These are phyloP conservation scores for Symphodus melops DNA, from an alignment of 2,113 vertebrate genomes.

Conservation along the genomic window DNA sequence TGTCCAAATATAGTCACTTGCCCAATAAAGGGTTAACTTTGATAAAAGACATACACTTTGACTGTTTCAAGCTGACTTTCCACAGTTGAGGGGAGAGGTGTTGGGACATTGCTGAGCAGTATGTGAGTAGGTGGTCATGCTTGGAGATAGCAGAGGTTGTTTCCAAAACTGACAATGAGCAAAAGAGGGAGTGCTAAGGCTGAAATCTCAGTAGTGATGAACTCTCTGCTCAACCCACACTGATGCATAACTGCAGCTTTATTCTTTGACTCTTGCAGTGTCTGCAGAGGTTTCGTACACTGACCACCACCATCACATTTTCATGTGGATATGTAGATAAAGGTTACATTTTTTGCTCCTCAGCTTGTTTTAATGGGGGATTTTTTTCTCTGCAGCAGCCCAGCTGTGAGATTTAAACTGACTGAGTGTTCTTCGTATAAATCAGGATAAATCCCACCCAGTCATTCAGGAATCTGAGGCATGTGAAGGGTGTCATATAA, in stretches of 20 bases:
- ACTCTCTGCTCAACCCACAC: neutral
- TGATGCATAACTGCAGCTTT: neutral
- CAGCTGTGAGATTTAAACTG: constrained; percentile 43
- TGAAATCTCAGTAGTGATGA: neutral
- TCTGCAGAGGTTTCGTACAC: constrained; percentile 18
- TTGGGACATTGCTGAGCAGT: neutral
- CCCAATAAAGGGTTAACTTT: too few species aligned
- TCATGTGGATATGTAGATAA: constrained; percentile 1
- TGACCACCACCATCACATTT: neutral
- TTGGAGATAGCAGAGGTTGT: constrained; percentile 17
- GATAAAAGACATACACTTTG: too few species aligned
- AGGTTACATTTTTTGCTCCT: neutral
- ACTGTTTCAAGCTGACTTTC: too few species aligned
- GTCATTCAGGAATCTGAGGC: constrained; percentile 30
- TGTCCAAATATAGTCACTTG: too few species aligned
- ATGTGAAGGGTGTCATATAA: constrained; percentile 40
- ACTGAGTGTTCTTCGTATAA: constrained; percentile 23
- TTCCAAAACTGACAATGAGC: neutral
- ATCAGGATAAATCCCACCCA: constrained; percentile 36
- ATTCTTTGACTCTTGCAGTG: neutral
- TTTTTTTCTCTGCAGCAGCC: constrained; percentile 14
- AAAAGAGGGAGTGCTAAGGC: neutral
- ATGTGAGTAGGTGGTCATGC: constrained; percentile 1
- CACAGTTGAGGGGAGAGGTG: neutral
- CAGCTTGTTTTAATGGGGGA: neutral